phyloP scores from a whole-genome alignment of 2,888 invertebrate genomes.

The Harpagoxenus sublaevis region DNA sequence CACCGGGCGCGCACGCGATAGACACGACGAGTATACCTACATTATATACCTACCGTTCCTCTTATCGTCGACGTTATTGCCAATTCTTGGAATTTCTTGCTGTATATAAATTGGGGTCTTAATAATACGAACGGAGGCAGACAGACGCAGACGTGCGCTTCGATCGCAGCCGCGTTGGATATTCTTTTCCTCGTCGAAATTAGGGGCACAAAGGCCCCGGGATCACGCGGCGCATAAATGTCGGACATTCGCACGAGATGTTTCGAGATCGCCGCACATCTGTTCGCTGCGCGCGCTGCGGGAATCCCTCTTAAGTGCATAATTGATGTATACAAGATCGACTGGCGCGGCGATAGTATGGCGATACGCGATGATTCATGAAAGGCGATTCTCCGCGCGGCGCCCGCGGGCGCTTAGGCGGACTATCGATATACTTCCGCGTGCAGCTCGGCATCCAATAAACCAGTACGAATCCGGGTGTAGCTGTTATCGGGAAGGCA shows the following conservation, averaged over 20 bases:
- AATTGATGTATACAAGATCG: conserved; percentile 47
- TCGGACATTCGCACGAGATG: conserved; percentile 20
- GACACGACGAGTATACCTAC: not conserved
- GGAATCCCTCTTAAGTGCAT: conserved; percentile 48
- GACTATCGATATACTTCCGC: conserved; percentile 32
- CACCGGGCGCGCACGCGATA: conserved; percentile 8
- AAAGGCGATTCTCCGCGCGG: conserved; percentile 23
- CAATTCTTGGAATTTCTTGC: not conserved
- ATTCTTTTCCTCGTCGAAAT: conserved; percentile 17
- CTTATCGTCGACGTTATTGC: conserved; percentile 12
- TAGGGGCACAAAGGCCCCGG: not conserved
- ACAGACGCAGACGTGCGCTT: not conserved
- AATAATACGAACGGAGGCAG: not conserved
- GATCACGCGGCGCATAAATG: conserved; percentile 39
- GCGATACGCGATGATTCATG: conserved; percentile 52
- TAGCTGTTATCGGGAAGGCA: not conserved
- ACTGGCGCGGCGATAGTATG: conserved; percentile 38
- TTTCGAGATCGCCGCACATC: conserved; percentile 39
- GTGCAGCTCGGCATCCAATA: not conserved
- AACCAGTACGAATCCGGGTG: not conserved
- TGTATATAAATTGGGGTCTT: not conserved
- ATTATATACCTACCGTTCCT: not conserved
- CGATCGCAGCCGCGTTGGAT: not conserved
- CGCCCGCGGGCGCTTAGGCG: conserved; percentile 3
- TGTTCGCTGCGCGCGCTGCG: conserved; percentile 24